A percentile compares a stretch with the other conserved stretches of the same genome.
Conservation (phyloP, 2,113 vertebrate species). For the Brienomyrus brachyistius region DNA sequence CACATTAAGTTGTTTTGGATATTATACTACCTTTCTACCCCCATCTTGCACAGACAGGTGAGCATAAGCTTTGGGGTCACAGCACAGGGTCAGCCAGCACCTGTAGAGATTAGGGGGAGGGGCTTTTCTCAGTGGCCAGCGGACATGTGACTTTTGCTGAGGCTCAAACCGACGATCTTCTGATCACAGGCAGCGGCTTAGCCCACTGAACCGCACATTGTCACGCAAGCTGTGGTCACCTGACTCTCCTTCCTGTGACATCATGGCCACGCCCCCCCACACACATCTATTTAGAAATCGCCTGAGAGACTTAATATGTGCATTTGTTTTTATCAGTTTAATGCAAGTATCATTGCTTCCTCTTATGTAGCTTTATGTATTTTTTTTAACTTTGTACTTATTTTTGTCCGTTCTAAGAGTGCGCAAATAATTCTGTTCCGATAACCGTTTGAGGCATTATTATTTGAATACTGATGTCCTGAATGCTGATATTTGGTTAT, state of each 20-base stretch:
- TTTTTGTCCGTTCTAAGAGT: not conserved
- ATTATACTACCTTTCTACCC: not conserved
- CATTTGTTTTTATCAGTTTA: not conserved
- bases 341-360: not conserved
- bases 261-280: not conserved
- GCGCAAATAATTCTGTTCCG: not conserved
- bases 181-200: not conserved
- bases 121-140: not conserved
- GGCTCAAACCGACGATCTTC: not conserved
- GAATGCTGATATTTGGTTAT: not conserved
- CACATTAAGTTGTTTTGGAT: not conserved
- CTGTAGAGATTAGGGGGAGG: not conserved
- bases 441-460: not conserved
- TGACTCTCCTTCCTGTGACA: not conserved
- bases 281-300: not conserved
- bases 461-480: not conserved
- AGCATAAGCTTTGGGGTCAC: not conserved
- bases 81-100: not conserved
- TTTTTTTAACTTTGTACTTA: not conserved
- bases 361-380: not conserved
- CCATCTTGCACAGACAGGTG: not conserved
- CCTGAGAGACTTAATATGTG: not conserved
- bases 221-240: not conserved
- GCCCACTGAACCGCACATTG: not conserved
- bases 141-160: not conserved